phyloP scores from a whole-genome alignment of 2,797 vertebrate species.

The Gymnothorax reevesii region DNA sequence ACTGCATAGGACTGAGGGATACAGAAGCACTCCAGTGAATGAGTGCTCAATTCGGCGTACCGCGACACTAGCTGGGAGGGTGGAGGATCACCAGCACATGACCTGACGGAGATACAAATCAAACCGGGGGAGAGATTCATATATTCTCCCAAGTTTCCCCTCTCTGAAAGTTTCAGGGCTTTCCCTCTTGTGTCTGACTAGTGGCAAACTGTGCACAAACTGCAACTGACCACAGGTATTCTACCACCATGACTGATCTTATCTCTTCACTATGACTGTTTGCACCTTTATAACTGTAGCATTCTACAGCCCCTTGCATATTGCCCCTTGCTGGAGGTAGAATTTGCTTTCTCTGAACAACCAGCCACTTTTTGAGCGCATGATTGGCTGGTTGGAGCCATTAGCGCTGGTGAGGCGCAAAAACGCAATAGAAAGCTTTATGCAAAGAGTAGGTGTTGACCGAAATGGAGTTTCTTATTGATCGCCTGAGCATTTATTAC shows the following conservation, averaged over 20 bases:
- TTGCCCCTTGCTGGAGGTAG: not conserved
- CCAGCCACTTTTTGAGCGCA: not conserved
- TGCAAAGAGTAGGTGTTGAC: not conserved
- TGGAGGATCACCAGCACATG: not conserved
- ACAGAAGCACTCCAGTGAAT: not conserved
- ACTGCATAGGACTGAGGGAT: not conserved
- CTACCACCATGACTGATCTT: not conserved
- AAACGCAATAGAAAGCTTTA: not conserved
- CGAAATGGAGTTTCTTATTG: not conserved
- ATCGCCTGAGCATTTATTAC: not conserved
- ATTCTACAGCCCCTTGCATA: not conserved
- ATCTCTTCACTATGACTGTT: not conserved
- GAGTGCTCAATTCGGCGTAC: not conserved
- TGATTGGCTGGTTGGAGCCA: not conserved
- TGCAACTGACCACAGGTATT: not conserved
- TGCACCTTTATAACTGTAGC: not conserved
- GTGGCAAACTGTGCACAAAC: too few relatives aligned
- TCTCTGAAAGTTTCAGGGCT: not conserved
- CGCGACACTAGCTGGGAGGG: not conserved
- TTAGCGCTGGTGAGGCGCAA: not conserved
- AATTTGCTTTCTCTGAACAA: not conserved
- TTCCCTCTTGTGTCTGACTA: not conserved
- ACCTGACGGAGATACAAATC: not conserved
- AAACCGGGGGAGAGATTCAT: not conserved
- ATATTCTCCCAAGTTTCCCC: not conserved